Base-by-base conservation (phyloP, 2,797 vertebrate species). In the Helarctos malayanus region DNA sequence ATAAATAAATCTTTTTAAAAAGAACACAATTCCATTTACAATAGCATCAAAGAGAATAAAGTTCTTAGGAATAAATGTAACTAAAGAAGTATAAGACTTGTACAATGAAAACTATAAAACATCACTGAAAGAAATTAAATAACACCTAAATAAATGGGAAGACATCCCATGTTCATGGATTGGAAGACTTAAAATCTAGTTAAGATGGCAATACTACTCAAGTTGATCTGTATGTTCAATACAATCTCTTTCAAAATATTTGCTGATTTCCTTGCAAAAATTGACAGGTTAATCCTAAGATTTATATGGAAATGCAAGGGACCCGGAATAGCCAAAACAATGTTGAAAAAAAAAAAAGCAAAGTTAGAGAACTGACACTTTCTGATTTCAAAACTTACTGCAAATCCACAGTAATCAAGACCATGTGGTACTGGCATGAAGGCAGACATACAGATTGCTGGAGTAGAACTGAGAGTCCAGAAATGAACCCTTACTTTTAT, bases 81-180 rank as follows among this genome's bases (percentile, higher is more conserved):
- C 57, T 45, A 57, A 87, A 57, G 63, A 69, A 81, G 29, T 68
- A 18, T 27, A 90, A 57, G 27, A 27, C 7, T 86, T 71, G 27
- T 91, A 69, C 76, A 91, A 35, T 19, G 38, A 91, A 91, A 81
- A 80, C 61, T 57, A n/a, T 27, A 45, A 81, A n/a, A 80, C 35
- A 69, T 57, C 78, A 81, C 35, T 35, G 49, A 69, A 56, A 79
- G 88, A 68, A 80, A 68, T 68, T 41, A 52, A 68, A 10, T 27
- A 68, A 56, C 8, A 56, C 19, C 4, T 38, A 52, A 73, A 83
- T 16, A 83, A 92, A 32, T 52, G 90, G 18, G 38, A 83, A 92
- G 68, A 83, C 45, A 75, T 75, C 35, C 54, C 11, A 91, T 45
- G 23, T 91, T 91, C 65, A 59, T 73, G 65, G 38, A 91, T 73